Evolutionary conservation across 2,797 vertebrate species (phyloP), one percentile per base, ranked within the genome.

Genomic region (Knipowitschia caucasica): DNA sequence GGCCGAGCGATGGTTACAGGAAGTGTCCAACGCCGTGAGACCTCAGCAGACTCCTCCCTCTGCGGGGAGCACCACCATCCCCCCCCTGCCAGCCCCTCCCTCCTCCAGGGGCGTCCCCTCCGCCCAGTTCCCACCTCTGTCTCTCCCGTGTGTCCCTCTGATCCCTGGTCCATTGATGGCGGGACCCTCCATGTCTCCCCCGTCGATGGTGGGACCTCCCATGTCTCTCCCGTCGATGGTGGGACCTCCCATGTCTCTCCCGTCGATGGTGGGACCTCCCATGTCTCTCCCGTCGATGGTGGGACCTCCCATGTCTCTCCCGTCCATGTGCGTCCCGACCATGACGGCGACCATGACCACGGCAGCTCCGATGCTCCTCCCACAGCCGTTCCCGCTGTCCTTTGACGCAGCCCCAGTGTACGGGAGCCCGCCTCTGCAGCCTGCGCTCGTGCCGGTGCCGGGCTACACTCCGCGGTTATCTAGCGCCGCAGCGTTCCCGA

Each of bases 1-100:
- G 77, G 94, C 94, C 0, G 94, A 96, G 72, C 81, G 94, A 44
- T 96, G 94, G 94, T 70, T 96, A 49, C 93, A 96, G 50, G 94
- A 96, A 59, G 94, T 95, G 7, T 92, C 94, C 31, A 92, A 93
- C 59, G 89, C 86, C 0, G 93, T 93, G 36, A 92, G 88, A 62
- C 83, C 90, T 1, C 92, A 92, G 36, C 89, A 90, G 53, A 86
- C 82, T 5, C 83, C 81, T 18, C 80, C 80, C 1, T 26, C 86
- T 0, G 67, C n/a, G n/a, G n/a, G n/a, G n/a, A n/a, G n/a, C n/a
- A n/a, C n/a, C n/a, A 50, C 78, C 0, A 73, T 89, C 55, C 81
- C 88, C 53, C 34, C 64, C 23, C 82, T 88, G 27, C 87, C 91
- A 0, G 82, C 87, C 31, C 86, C 89, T 0, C 86, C 89, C 33